Base-by-base conservation (phyloP, 2,888 invertebrate species). In the Zygothrica quintamaculata region DNA sequence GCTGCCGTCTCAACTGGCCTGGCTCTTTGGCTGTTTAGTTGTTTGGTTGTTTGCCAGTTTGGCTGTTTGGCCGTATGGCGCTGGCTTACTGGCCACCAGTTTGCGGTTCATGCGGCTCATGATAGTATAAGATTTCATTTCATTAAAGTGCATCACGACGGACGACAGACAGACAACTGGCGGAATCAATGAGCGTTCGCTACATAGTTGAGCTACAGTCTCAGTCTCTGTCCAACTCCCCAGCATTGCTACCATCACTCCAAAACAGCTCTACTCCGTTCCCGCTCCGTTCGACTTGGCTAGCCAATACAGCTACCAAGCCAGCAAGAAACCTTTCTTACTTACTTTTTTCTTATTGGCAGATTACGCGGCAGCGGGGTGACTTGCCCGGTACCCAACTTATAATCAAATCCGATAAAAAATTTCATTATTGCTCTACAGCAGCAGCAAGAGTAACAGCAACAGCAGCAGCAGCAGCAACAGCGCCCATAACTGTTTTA, bases 141-240 rank as follows among this genome's bases (percentile, higher is more conserved):
- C 90, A 90, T 90, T 90, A 90, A 90, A 89, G 88, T 90, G 87
- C 90, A 90, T 90, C 90, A 90, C 90, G 90, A 89, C 76, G 79
- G 84, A 74, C 79, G 64, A 12, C 31, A 47, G 89, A 87, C 81
- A 47, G 88, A 82, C 60, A 47, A 59, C 61, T 64, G 69, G 67
- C 65, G 81, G 80, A 80, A 87, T 80, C 80, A 80, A 80, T 80
- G 80, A 82, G 77, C 67, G 66, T 64, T 69, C 72, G 77, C 73
- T 72, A 62, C 73, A 72, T 76, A 74, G 73, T 62, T 74, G 55
- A 72, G 72, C 31, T 40, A 40, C 65, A 65, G 56, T 62, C 61
- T 60, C 68, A 51, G 53, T 58, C 68, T 37, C 68, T 71, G 62
- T 59, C 64, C 62, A n/a, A n/a, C n/a, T n/a, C n/a, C n/a, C n/a